phyloP scores from a whole-genome alignment of 2,113 vertebrate species.

The Chinchilla lanigera region DNA sequence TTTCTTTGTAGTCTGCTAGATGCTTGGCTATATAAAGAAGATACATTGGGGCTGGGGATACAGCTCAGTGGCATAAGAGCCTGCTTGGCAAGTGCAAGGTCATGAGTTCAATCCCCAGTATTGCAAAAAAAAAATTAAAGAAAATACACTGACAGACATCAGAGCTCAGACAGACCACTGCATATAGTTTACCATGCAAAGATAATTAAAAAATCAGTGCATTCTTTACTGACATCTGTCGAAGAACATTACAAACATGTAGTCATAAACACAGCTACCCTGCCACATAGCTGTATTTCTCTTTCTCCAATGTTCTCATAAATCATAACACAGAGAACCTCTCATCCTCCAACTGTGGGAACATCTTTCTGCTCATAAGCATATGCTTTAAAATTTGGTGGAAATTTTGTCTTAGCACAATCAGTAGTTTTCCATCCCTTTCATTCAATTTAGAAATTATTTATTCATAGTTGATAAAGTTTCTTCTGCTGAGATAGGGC shows the following conservation, averaged over 20 bases:
- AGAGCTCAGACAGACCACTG: background rate
- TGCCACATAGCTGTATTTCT: background rate
- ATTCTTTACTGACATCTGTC: constrained; percentile 63
- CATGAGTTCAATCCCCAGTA: too few relatives aligned
- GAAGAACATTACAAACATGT: constrained; percentile 56
- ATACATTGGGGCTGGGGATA: too few relatives aligned
- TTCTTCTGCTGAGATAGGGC: background rate
- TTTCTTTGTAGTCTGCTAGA: constrained; percentile 38
- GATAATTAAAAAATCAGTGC: constrained; percentile 62
- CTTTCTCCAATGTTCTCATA: constrained; percentile 23
- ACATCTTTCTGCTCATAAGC: background rate
- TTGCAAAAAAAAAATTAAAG: too few relatives aligned
- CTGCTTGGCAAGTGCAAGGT: too few relatives aligned
- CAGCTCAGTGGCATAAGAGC: too few relatives aligned
- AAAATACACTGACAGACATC: constrained; percentile 51
- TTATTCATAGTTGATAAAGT: background rate
- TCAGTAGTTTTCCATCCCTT: background rate
- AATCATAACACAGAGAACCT: constrained; percentile 35
- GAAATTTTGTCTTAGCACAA: constrained; percentile 28
- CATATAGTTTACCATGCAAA: background rate
- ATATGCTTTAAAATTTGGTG: background rate
- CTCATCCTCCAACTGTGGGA: constrained; percentile 14
- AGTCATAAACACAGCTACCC: constrained; percentile 59
- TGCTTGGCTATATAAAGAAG: constrained; percentile 60
- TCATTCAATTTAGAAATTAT: background rate